Evolutionary conservation across 1,140 invertebrate species (phyloP).

Genomic region (Dreissena rostriformis): DNA sequence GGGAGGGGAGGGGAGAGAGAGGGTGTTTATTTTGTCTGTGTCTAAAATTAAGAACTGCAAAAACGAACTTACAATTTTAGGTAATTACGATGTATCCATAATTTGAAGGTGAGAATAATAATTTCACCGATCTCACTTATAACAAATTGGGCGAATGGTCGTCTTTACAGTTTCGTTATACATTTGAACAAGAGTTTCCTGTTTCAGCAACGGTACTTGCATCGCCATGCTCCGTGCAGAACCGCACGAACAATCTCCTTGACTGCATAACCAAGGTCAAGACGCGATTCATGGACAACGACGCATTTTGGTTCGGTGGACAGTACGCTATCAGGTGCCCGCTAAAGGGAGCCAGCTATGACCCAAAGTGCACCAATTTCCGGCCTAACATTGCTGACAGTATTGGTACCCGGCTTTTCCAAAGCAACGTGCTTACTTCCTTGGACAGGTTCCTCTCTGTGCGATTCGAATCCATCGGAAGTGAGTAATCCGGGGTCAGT

Average conservation of each 20-base stretch:
- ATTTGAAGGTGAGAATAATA: no score
- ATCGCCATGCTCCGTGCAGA: conserved; percentile 9
- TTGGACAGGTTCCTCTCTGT: conserved; percentile 61
- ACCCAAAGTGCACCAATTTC: conserved; percentile 51
- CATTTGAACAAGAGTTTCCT: no score
- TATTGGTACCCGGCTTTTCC: conserved; percentile 35
- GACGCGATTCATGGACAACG: conserved; percentile 19
- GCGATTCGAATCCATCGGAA: conserved; percentile 28
- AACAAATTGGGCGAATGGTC: no score
- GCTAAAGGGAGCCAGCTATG: not conserved
- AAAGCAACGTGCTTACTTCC: no score
- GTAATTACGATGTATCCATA: no score
- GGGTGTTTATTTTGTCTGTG: no score
- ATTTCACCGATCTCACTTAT: no score
- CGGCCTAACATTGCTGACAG: conserved; percentile 32
- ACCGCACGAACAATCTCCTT: conserved; percentile 4
- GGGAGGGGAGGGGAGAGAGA: no score
- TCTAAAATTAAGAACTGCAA: no score
- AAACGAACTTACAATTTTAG: no score
- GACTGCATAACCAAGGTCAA: conserved; percentile 1
- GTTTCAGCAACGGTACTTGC: not conserved
- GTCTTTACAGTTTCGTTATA: no score
- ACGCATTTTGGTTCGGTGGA: conserved; percentile 61
- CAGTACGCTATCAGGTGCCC: conserved; percentile 42
- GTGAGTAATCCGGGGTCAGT: no score